Conservation (phyloP, 2,113 vertebrate genomes). For the Colistium nudipinnis region DNA sequence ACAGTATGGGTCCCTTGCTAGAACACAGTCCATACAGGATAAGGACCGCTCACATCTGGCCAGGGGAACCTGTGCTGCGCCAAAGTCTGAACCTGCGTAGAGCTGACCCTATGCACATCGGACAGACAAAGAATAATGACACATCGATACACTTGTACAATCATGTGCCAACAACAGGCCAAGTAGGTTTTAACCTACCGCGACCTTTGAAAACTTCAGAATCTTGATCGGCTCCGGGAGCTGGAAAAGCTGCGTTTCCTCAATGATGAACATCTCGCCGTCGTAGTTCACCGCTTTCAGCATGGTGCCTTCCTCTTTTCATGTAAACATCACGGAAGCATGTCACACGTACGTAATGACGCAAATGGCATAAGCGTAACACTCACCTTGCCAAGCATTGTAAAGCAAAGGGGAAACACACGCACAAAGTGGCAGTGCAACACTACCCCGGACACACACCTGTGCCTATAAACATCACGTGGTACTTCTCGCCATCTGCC, state of each 20-base stretch:
- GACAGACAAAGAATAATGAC: not conserved
- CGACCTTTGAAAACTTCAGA: slow-evolving; percentile 75
- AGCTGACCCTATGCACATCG: slow-evolving; percentile 70
- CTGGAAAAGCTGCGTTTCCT: slow-evolving; percentile 83
- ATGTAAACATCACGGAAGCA: not conserved
- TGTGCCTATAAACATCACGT: slow-evolving; percentile 85
- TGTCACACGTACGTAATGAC: not conserved
- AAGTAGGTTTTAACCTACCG: slow-evolving; percentile 66
- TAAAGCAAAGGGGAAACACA: not conserved
- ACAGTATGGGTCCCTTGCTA: slow-evolving; percentile 85
- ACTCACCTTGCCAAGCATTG: not conserved
- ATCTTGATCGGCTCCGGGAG: slow-evolving; percentile 72
- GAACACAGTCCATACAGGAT: slow-evolving; percentile 82
- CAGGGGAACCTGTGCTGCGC: slow-evolving; percentile 79
- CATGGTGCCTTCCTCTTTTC: slow-evolving; percentile 81
- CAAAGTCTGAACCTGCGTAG: slow-evolving; percentile 77
- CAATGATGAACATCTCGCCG: slow-evolving; percentile 83
- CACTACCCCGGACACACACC: slow-evolving; percentile 62
- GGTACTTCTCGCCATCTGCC: slow-evolving; percentile 64
- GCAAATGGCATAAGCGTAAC: not conserved
- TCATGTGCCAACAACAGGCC: not conserved
- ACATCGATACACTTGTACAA: not conserved
- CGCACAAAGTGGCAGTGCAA: not conserved
- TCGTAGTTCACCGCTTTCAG: slow-evolving; percentile 82
- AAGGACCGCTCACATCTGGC: slow-evolving; percentile 75